Evolutionary conservation across 1,140 invertebrate species (phyloP).

Genomic region (Heliconius himera): DNA sequence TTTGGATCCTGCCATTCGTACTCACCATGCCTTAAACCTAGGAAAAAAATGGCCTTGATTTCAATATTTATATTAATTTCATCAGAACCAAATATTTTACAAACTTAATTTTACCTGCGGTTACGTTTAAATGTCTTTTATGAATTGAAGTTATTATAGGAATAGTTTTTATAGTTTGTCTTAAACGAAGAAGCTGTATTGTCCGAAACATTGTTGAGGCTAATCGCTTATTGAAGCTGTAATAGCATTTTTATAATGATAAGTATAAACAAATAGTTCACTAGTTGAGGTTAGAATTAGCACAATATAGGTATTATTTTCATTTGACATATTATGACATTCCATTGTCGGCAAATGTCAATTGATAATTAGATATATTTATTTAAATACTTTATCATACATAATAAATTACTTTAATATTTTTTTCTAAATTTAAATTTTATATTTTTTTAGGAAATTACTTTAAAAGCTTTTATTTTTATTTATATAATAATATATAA

Average conservation of each 20-base stretch:
- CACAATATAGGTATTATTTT: not conserved
- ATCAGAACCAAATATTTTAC: not conserved
- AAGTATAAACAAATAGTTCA: conserved; percentile 18
- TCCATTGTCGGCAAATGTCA: not conserved
- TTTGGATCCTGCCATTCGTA: conserved; percentile 97
- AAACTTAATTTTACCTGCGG: conserved; percentile 47
- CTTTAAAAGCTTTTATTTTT: not conserved
- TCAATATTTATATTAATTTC: not conserved
- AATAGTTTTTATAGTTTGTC: conserved; percentile 14
- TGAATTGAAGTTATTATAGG: conserved; percentile 21
- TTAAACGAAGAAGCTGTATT: conserved; percentile 35
- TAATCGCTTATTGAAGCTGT: not conserved
- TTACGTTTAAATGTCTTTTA: conserved; percentile 51
- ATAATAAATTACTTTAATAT: not conserved
- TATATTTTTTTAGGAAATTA: not conserved
- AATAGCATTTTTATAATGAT: conserved; percentile 12
- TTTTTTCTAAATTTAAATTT: not conserved
- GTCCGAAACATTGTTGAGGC: conserved; percentile 42
- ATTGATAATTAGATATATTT: conserved; percentile 8
- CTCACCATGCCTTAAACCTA: conserved; percentile 87
- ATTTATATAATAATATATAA: not conserved
- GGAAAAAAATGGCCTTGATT: conserved; percentile 42
- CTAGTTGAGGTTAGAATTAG: conserved; percentile 26
- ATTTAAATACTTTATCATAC: not conserved
- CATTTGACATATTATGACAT: conserved; percentile 25